These are phyloP conservation scores for Dysidea cf. avara DNA, from an alignment of 37 sponge, comb jelly and placozoan genomes.

Conservation along the genomic window DNA sequence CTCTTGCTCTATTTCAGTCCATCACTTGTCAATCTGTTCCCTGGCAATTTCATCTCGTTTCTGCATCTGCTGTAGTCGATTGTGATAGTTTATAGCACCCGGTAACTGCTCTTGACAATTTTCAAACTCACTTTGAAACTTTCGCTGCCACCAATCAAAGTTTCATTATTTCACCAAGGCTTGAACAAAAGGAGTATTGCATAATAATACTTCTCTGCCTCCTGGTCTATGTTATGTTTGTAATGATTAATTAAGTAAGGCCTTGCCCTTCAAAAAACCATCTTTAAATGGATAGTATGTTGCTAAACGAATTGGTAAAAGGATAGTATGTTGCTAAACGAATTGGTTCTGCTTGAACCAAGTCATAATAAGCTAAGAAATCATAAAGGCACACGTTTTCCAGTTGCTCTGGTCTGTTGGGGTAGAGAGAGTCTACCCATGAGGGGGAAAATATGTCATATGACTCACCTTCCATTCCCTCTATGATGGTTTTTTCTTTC, in stretches of 20 bases:
- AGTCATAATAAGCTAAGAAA: slow-evolving; percentile 15
- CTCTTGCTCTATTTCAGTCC: too few relatives aligned
- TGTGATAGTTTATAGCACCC: slow-evolving; percentile 1
- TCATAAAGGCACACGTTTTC: slow-evolving; percentile 14
- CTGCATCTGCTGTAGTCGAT: too few relatives aligned
- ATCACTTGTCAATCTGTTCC: slow-evolving; percentile 1
- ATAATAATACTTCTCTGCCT: slow-evolving; percentile 3
- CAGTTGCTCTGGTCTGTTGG: slow-evolving; percentile 30
- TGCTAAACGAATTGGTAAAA: too few relatives aligned
- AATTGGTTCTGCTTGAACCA: neutral
- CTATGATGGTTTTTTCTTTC: neutral
- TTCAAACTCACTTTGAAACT: too few relatives aligned
- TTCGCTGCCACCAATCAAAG: too few relatives aligned
- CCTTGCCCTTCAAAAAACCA: neutral
- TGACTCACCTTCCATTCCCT: slow-evolving; percentile 8
- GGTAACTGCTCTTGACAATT: neutral
- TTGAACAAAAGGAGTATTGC: slow-evolving; percentile 14
- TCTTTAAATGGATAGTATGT: too few relatives aligned
- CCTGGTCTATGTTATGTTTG: slow-evolving; percentile 6
- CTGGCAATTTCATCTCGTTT: slow-evolving; percentile 3
- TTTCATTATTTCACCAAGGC: slow-evolving; percentile 20
- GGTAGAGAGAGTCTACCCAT: slow-evolving; percentile 25
- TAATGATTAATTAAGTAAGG: slow-evolving; percentile 12
- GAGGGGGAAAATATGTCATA: slow-evolving; percentile 25
- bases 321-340: too few relatives aligned